phyloP scores from a whole-genome alignment of 2,797 vertebrate genomes.

The Pseudomugil gertrudae region DNA sequence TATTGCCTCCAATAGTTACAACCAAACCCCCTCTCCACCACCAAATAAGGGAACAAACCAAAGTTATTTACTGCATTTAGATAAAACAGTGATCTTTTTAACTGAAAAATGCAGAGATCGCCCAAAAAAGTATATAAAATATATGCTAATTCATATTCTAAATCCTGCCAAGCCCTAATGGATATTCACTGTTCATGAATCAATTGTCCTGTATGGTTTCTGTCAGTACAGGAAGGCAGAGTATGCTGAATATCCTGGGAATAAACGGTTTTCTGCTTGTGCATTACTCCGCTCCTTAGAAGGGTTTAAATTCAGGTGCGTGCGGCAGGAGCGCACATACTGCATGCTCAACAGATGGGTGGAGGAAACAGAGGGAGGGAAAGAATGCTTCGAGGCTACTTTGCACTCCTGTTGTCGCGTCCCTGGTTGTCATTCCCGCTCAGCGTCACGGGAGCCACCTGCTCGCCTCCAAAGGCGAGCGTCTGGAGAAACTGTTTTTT shows the following conservation, averaged over 20 bases:
- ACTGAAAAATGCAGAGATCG: too few relatives aligned
- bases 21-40: constrained; percentile 49
- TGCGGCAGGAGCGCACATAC: constrained; percentile 28
- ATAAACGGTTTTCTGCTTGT: constrained; percentile 28
- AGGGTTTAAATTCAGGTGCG: constrained; percentile 47
- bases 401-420: constrained; percentile 54
- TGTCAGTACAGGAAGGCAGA: constrained; percentile 2
- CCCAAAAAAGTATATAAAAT: too few relatives aligned
- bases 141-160: constrained; percentile 29
- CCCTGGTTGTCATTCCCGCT: constrained; percentile 61
- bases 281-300: constrained; percentile 28
- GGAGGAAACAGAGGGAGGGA: constrained; percentile 19
- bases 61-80: constrained; percentile 38
- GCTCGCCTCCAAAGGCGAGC: constrained; percentile 53
- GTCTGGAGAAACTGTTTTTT: constrained; percentile 25
- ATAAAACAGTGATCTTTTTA: constrained; percentile 20
- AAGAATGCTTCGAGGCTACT: constrained; percentile 57
- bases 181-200: constrained; percentile 28
- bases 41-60: constrained; percentile 53
- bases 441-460: constrained; percentile 75
- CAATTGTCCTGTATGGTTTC: constrained; percentile 23
- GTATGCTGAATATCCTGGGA: constrained; percentile 11
- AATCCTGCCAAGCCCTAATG: constrained; percentile 32
- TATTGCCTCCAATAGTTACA: constrained; percentile 48
- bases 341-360: constrained; percentile 82